These are phyloP conservation scores for Melanchra persicariae DNA, from an alignment of 2,888 invertebrate genomes.

Conservation along the genomic window DNA sequence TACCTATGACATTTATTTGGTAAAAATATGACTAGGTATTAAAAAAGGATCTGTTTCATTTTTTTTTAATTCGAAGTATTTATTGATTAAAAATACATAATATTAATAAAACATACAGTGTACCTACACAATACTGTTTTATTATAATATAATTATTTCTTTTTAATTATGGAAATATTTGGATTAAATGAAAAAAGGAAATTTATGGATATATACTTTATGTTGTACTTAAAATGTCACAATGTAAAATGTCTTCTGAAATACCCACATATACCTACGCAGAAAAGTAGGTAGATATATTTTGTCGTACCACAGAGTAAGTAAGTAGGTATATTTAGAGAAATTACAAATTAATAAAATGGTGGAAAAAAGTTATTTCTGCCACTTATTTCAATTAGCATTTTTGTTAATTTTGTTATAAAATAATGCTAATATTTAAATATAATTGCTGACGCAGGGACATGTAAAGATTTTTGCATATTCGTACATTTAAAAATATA, in stretches of 20 bases:
- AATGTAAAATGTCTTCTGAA: background rate
- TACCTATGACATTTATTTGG: too few relatives aligned
- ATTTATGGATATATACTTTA: background rate
- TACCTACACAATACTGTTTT: background rate
- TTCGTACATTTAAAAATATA: background rate
- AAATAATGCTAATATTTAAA: background rate
- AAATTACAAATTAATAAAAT: background rate
- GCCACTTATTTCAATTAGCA: background rate
- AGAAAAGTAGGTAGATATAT: background rate
- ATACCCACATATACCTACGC: background rate
- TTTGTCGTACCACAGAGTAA: background rate
- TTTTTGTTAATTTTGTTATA: background rate
- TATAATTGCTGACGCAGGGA: too few relatives aligned
- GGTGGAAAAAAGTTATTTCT: too few relatives aligned
- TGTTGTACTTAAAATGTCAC: background rate
- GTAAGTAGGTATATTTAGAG: background rate
- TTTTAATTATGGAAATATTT: background rate
- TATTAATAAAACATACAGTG: too few relatives aligned
- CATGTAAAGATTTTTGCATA: background rate
- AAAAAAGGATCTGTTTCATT: too few relatives aligned
- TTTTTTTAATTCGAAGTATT: too few relatives aligned
- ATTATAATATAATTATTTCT: too few relatives aligned
- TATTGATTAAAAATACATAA: too few relatives aligned
- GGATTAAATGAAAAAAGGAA: background rate
- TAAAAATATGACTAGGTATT: too few relatives aligned